Conservation (phyloP, 2,113 vertebrate genomes). For the Oreochromis niloticus region DNA sequence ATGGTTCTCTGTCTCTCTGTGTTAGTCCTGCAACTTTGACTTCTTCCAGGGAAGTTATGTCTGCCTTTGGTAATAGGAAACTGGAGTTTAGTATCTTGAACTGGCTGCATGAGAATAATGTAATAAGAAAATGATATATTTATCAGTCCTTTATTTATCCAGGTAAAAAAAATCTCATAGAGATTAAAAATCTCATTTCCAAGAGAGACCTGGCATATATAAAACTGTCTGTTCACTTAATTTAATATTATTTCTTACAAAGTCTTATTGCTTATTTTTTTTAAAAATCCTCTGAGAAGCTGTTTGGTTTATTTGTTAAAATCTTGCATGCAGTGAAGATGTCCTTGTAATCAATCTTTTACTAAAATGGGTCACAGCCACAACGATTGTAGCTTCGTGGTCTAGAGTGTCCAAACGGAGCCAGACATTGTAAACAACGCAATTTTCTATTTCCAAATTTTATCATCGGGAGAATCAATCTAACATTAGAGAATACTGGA, state of each 20-base stretch:
- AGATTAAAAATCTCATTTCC: neutral
- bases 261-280: neutral
- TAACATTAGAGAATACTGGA: accelerated
- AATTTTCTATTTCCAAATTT: neutral
- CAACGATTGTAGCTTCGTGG: neutral
- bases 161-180: neutral
- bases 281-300: neutral
- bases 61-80: neutral
- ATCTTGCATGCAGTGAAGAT: neutral
- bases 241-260: neutral
- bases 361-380: neutral
- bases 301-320: neutral
- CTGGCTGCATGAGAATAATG: neutral
- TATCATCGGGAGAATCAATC: neutral
- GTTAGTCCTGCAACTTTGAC: neutral
- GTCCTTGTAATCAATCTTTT: neutral
- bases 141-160: neutral
- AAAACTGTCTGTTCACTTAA: neutral
- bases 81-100: neutral
- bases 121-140: neutral
- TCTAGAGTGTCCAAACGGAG: neutral
- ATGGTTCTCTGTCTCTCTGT: neutral
- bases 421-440: neutral
- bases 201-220: neutral
- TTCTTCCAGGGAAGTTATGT: neutral